phyloP scores from a whole-genome alignment of 2,888 invertebrate species.

The Metacarcinus magister region DNA sequence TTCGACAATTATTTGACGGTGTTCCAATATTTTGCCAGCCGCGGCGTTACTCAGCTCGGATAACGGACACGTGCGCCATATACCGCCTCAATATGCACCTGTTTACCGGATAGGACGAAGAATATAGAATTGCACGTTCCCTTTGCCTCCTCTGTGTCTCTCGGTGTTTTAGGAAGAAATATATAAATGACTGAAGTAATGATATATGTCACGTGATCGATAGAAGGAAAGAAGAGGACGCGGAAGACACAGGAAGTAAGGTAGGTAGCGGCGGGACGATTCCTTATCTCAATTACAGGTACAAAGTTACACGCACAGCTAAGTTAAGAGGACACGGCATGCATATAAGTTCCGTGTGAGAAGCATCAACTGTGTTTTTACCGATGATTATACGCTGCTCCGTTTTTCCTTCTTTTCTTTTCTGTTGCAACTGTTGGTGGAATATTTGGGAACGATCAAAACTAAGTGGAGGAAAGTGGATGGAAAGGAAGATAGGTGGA shows the following conservation, averaged over 20 bases:
- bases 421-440: not conserved
- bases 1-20: slow-evolving; percentile 12
- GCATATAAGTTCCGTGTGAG: not conserved
- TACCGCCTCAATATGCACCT: not conserved
- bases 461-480: not conserved
- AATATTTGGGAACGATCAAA: not conserved
- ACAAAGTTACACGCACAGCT: not conserved
- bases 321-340: not conserved
- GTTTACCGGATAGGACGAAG: not conserved
- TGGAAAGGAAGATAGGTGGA: not conserved
- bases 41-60: not conserved
- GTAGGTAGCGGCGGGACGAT: not conserved
- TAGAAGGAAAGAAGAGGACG: not conserved
- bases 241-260: not conserved
- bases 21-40: slow-evolving; percentile 21
- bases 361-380: not conserved
- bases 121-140: not conserved
- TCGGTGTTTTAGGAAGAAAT: not conserved
- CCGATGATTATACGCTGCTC: not conserved
- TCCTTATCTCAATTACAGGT: not conserved
- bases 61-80: not conserved
- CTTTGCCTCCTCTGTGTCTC: not conserved
- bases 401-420: not conserved
- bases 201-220: not conserved
- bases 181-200: not conserved